Evolutionary conservation across 2,797 vertebrate genomes (phyloP), one percentile per base, ranked within the genome.

Genomic region (Fundulus diaphanus): DNA sequence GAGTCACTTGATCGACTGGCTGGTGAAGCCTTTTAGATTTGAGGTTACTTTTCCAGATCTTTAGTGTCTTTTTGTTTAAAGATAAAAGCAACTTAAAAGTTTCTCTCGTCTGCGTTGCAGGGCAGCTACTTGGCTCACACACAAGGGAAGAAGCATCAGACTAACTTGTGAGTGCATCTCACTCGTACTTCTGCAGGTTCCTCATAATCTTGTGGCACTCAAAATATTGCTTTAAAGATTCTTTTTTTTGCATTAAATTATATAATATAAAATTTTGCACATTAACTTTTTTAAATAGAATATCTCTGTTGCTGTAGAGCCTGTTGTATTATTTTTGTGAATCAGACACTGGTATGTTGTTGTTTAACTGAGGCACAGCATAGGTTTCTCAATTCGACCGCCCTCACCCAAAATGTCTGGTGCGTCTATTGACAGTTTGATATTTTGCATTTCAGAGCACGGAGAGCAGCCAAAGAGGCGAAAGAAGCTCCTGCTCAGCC

Each of bases 71-170:
- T 12, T 42, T 71, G 73, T 12, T 72, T 67, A 48, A 24, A 22
- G 12, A 70, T 70, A 68, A 44, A 13, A 22, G 9, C 65, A 63
- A 44, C n/a, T 35, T 5, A 27, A 54, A 61, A 67, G 33, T 20
- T 57, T 12, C 5, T 78, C 5, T 75, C 12, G 0, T 85, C 76
- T 89, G 16, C 66, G 29, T 80, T 90, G 1, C 87, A 99, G 98
- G 98, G 98, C 5, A 99, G 98, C 90, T 99, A 99, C 84, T 93
- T 99, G 15, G 98, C 98, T 0, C 98, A 99, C 75, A 99, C 98
- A 37, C 98, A 99, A 86, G 98, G 98, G 85, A 99, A 99, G 86
- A 99, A 99, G 85, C 98, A 99, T 87, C 98, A 99, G 93, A 98
- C 98, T 70, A 99, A 99, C 92, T 75, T 99, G 98, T 99, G 93